Percentiles rank a stretch among this genome's conserved stretches.
phyloP scores from a whole-genome alignment of 2,113 vertebrate species.

The Oncorhynchus mykiss region DNA sequence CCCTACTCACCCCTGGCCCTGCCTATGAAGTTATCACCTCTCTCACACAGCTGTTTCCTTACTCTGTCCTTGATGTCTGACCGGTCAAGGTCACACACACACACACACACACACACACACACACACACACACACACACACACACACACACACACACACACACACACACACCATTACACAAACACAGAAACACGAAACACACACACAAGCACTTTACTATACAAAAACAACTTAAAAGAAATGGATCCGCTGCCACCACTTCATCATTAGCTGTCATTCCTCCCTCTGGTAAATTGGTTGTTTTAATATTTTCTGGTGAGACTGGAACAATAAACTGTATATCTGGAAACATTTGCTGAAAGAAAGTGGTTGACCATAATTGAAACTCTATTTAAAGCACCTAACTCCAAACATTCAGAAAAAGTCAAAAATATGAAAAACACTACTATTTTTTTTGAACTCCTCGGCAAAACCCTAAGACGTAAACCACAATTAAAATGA shows the following conservation, averaged over 20 bases:
- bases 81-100: constrained; percentile 32
- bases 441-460: constrained; percentile 35
- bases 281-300: constrained; percentile 24
- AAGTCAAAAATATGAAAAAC: constrained; percentile 67
- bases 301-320: constrained; percentile 9
- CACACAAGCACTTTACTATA: not conserved
- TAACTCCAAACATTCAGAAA: constrained; percentile 43
- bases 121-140: not conserved
- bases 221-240: not conserved
- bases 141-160: not conserved
- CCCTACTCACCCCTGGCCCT: not conserved
- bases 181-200: not conserved
- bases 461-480: constrained; percentile 64
- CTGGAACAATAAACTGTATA: constrained; percentile 22
- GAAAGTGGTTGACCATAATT: constrained; percentile 28
- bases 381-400: constrained; percentile 18
- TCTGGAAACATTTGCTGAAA: constrained; percentile 29
- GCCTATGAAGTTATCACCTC: constrained; percentile 63
- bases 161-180: not conserved
- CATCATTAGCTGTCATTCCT: constrained; percentile 25
- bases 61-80: constrained; percentile 71
- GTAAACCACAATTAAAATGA: constrained; percentile 77
- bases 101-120: not conserved
- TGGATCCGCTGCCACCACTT: constrained; percentile 4
- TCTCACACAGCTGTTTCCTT: constrained; percentile 75